Conservation (phyloP, 2,113 vertebrate species). For the Aptenodytes forsteri region DNA sequence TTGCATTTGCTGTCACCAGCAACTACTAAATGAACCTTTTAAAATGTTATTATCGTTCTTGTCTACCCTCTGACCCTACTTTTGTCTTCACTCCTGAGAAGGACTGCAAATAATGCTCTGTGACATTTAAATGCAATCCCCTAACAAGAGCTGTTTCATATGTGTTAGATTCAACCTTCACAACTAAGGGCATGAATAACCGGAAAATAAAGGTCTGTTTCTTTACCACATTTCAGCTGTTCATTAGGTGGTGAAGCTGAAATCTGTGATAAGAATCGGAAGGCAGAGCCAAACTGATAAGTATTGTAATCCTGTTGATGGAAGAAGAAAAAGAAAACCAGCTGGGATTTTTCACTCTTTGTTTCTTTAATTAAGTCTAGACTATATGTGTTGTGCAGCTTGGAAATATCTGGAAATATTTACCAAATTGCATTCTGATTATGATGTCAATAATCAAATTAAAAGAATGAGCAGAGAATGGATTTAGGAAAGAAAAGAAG, state of each 20-base stretch:
- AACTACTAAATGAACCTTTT: background rate
- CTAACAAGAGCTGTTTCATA: background rate
- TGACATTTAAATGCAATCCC: background rate
- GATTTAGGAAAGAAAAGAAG: constrained; percentile 4
- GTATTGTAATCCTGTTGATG: constrained; percentile 64
- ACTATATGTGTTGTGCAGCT: background rate
- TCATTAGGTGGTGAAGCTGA: constrained; percentile 45
- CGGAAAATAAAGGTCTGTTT: background rate
- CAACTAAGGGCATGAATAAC: background rate
- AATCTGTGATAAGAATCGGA: constrained; percentile 46
- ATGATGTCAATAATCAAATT: background rate
- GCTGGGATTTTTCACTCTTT: constrained; percentile 26
- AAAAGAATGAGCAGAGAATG: constrained; percentile 14
- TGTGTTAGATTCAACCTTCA: background rate
- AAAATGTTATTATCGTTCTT: background rate
- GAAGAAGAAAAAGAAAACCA: constrained; percentile 52
- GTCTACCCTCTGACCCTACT: background rate
- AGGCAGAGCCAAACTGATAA: constrained; percentile 53
- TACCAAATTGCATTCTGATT: constrained; percentile 13
- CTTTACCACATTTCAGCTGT: constrained; percentile 32
- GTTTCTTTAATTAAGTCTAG: constrained; percentile 64
- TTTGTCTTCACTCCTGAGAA: background rate
- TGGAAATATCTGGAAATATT: constrained; percentile 36
- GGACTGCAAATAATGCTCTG: background rate
- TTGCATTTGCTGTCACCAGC: background rate